These are phyloP conservation scores for Cephalopachus bancanus DNA, from an alignment of 2,797 vertebrate genomes.

Conservation along the genomic window DNA sequence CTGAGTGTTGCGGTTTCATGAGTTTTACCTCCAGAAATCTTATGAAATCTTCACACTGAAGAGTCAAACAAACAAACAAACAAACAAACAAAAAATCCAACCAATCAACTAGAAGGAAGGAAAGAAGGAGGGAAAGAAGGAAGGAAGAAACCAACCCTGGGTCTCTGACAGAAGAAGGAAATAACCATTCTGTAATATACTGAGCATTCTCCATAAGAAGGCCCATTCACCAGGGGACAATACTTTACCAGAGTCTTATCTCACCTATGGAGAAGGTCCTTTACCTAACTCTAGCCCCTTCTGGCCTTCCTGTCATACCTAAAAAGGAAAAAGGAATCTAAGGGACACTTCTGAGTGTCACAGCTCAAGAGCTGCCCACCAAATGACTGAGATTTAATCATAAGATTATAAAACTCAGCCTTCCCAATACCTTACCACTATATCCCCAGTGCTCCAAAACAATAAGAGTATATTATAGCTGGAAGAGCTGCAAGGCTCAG, in stretches of 20 bases:
- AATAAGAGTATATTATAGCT: neutral
- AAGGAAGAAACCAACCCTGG: too few species aligned
- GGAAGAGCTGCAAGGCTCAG: neutral
- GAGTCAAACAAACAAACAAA: neutral
- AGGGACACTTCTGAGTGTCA: neutral
- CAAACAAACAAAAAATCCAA: neutral
- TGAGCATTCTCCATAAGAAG: neutral
- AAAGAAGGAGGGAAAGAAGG: too few species aligned
- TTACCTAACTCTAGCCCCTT: neutral
- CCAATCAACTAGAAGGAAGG: too few species aligned
- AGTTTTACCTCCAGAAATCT: neutral
- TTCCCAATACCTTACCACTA: neutral
- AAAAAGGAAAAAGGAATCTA: neutral
- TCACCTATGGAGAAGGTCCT: neutral
- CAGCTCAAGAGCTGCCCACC: neutral
- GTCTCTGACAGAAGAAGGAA: neutral
- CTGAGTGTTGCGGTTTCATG: neutral
- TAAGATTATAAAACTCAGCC: neutral
- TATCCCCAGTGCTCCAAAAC: neutral
- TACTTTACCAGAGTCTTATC: neutral
- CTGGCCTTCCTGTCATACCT: neutral
- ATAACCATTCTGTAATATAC: too few species aligned
- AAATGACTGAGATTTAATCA: neutral
- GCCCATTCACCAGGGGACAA: neutral
- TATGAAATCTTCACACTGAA: neutral